These are phyloP conservation scores for Fregetta grallaria DNA, from an alignment of 2,113 vertebrate species.

Conservation along the genomic window DNA sequence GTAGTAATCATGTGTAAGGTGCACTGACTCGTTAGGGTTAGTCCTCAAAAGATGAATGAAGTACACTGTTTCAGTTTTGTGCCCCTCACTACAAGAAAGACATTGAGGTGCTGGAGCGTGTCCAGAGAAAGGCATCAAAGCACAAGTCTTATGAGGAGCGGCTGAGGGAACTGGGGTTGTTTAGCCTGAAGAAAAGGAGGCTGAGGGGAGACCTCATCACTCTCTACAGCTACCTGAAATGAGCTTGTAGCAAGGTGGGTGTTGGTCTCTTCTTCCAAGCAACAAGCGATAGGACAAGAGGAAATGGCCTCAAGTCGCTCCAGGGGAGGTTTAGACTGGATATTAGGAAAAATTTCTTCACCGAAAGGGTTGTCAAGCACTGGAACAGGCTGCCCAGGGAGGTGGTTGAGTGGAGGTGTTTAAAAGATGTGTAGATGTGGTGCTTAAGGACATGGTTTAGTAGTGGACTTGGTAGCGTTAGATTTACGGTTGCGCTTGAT, in stretches of 20 bases:
- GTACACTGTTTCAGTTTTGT: background rate
- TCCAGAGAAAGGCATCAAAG: background rate
- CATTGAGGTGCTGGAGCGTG: accelerated
- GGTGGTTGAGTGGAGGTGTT: background rate
- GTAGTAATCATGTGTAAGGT: background rate
- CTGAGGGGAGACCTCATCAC: background rate
- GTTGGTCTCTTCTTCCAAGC: background rate
- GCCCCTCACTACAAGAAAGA: accelerated
- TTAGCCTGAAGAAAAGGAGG: background rate
- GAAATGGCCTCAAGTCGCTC: background rate
- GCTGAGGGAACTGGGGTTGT: background rate
- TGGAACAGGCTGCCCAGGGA: background rate
- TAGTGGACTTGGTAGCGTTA: background rate
- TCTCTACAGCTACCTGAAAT: background rate
- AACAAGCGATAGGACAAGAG: background rate
- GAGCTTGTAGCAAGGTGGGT: too few relatives aligned
- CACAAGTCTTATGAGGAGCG: too few relatives aligned
- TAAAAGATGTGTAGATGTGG: accelerated
- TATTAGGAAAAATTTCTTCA: background rate
- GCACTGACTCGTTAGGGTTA: background rate
- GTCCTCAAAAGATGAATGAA: background rate
- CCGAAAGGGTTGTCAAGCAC: accelerated
- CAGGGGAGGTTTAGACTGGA: accelerated
- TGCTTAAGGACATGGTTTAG: background rate
- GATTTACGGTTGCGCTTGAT: accelerated